Evolutionary conservation across 2,113 vertebrate species (phyloP), one percentile per base, ranked within the genome.

Genomic region (Vanacampus margaritifer): DNA sequence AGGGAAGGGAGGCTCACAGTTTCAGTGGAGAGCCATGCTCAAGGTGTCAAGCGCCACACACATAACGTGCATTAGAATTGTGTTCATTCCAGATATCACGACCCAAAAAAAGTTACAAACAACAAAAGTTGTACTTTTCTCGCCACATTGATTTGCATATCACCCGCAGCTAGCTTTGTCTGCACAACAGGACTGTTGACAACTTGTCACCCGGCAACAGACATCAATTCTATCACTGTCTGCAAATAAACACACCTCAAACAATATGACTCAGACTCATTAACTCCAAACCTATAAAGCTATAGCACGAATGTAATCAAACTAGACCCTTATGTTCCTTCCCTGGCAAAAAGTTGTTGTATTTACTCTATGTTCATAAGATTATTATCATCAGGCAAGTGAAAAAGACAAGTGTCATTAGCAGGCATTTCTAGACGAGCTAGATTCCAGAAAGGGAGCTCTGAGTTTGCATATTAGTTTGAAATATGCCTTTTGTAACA

Each of bases 141-240:
- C 35, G 48, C 14, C 50, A 48, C 21, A 54, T 14, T 58, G 65
- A 83, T 78, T 73, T 63, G 73, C 69, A 51, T 65, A 74, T 53
- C 50, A 67, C 68, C 59, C 24, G 24, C 68, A 7, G 65, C 23
- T 41, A 39, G 35, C 51, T 57, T 43, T 32, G 7, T 35, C 32
- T 19, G 1, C 56, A 35, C 43, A 54, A 39, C 21, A 45, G 45
- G 28, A 67, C 56, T 0, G 4, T 50, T 60, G 73, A 70, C 66
- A n/a, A n/a, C n/a, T n/a, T n/a, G n/a, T n/a, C n/a, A 60, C 21
- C 17, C n/a, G 13, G 28, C 17, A 37, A 59, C 19, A 59, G 7
- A 36, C 57, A 36, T n/a, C 19, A 59, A 36, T 59, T n/a, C 32
- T 21, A 59, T 35, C 32, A 58, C 24, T 11, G 24, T 28, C 12